Evolutionary conservation across 2,797 vertebrate genomes (phyloP).

Genomic region (Etheostoma nigrum): DNA sequence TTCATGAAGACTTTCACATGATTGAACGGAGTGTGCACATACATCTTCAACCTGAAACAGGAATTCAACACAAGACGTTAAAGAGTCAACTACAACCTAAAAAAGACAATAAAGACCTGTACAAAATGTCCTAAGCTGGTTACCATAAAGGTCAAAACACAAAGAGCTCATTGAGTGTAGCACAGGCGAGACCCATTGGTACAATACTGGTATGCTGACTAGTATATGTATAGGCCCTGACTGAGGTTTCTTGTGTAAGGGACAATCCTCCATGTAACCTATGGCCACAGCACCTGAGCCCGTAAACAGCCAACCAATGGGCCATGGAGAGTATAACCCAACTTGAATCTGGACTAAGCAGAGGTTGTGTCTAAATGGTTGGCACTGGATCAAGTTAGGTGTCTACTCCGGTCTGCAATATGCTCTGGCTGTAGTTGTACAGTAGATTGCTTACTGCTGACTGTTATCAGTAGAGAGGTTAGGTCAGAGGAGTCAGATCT

Average conservation of each 20-base stretch:
- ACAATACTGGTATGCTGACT: slow-evolving; percentile 33
- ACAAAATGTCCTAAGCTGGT: slow-evolving; percentile 9
- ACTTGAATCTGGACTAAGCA: slow-evolving; percentile 52
- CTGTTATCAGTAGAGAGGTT: slow-evolving; percentile 43
- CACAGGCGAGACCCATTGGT: slow-evolving; percentile 22
- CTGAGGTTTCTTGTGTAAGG: slow-evolving; percentile 24
- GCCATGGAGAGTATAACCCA: slow-evolving; percentile 34
- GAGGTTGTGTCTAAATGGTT: slow-evolving; percentile 22
- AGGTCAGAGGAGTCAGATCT: slow-evolving; percentile 51
- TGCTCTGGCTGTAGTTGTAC: slow-evolving; percentile 9
- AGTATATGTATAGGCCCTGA: slow-evolving; percentile 17
- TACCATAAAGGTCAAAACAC: slow-evolving; percentile 46
- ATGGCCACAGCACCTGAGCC: slow-evolving; percentile 13
- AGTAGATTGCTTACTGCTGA: slow-evolving; percentile 16
- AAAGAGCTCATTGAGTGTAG: slow-evolving; percentile 50
- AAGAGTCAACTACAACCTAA: slow-evolving; percentile 1
- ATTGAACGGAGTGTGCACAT: slow-evolving; percentile 77
- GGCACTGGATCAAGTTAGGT: slow-evolving; percentile 21
- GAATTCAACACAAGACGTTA: slow-evolving; percentile 32
- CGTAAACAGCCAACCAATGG: slow-evolving; percentile 33
- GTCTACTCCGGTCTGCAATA: slow-evolving; percentile 15
- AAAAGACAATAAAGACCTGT: slow-evolving; percentile 9
- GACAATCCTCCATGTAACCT: slow-evolving; percentile 14
- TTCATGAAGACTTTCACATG: slow-evolving; percentile 92
- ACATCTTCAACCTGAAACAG: slow-evolving; percentile 92